These are phyloP conservation scores for Pecten maximus DNA, from an alignment of 2,888 invertebrate species.

Conservation along the genomic window DNA sequence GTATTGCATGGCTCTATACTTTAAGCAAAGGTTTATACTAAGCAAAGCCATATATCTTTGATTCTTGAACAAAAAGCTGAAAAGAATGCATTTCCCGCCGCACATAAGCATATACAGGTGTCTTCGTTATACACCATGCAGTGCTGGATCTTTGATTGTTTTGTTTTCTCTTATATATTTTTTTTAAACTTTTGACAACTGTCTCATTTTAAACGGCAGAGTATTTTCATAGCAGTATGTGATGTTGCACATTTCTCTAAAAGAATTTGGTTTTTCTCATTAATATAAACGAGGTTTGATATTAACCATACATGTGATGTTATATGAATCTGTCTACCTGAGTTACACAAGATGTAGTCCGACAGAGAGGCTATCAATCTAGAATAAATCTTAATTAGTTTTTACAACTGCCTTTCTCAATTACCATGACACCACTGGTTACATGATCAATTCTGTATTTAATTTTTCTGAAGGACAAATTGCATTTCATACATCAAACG, in stretches of 20 bases:
- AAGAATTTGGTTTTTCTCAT: background rate
- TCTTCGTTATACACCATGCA: background rate
- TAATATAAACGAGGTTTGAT: background rate
- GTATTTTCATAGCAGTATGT: background rate
- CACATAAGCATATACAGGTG: background rate
- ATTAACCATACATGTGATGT: background rate
- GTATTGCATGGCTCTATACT: background rate
- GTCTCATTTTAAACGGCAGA: background rate
- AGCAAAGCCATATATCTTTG: background rate
- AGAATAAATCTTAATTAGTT: background rate
- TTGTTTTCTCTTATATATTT: background rate
- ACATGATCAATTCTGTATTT: background rate
- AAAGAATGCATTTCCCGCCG: background rate
- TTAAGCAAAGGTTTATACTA: conserved; percentile 13
- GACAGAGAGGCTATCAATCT: background rate
- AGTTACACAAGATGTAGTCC: background rate
- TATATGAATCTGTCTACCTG: background rate
- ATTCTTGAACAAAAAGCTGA: background rate
- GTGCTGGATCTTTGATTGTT: background rate
- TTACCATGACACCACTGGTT: background rate
- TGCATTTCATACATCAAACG: background rate
- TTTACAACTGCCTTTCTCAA: background rate
- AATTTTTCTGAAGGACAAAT: background rate
- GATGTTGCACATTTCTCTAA: background rate
- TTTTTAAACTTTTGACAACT: background rate